Evolutionary conservation across 2,888 invertebrate species (phyloP).

Genomic region (Eupsilia transversa): DNA sequence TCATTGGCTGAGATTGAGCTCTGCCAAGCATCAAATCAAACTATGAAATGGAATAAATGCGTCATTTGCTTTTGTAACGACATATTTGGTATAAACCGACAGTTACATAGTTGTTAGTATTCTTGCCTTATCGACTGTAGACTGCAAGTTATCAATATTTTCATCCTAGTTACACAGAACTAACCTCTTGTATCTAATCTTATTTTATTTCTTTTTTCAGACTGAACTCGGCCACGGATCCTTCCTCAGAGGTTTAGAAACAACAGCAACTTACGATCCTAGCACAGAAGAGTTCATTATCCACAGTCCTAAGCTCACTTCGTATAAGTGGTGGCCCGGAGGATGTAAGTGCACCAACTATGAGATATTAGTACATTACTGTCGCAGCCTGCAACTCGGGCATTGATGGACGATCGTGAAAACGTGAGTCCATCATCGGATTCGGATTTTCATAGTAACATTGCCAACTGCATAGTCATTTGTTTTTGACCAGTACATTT

Average conservation of each 20-base stretch:
- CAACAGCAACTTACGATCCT: slow-evolving; percentile 97
- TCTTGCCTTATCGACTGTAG: background rate
- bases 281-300: slow-evolving; percentile 96
- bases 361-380: too few species aligned
- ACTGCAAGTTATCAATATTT: background rate
- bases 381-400: too few species aligned
- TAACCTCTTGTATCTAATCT: background rate
- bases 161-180: background rate
- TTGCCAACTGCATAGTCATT: too few species aligned
- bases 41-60: background rate
- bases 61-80: background rate
- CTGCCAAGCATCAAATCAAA: background rate
- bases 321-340: slow-evolving; percentile 99
- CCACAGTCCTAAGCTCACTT: slow-evolving; percentile 95
- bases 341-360: slow-evolving; percentile 92
- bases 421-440: too few species aligned
- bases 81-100: background rate
- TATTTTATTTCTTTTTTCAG: slow-evolving; percentile 83
- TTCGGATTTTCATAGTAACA: too few species aligned
- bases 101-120: background rate
- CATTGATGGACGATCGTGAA: too few species aligned
- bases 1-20: background rate
- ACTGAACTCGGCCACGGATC: slow-evolving; percentile 99
- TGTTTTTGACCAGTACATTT: too few species aligned
- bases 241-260: slow-evolving; percentile 97